Percentiles rank a stretch among this genome's conserved stretches.
Conservation (phyloP, 2,113 vertebrate genomes). For the Microtus ochrogaster region DNA sequence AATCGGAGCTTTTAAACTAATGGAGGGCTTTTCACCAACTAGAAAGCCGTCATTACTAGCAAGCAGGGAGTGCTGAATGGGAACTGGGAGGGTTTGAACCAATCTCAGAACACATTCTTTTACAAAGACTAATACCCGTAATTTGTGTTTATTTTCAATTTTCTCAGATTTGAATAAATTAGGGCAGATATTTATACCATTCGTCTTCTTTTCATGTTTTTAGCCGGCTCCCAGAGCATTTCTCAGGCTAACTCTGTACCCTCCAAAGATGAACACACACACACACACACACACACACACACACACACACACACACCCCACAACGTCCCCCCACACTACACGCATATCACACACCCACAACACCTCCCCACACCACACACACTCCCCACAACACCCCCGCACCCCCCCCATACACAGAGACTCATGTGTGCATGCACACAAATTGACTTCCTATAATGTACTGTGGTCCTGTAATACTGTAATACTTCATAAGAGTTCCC, state of each 20-base stretch:
- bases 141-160: slow-evolving; percentile 76
- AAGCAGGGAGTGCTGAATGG: slow-evolving; percentile 52
- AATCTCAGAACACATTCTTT: slow-evolving; percentile 70
- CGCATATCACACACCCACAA: too few species aligned
- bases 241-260: not conserved
- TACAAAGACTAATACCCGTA: slow-evolving; percentile 66
- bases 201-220: slow-evolving; percentile 40
- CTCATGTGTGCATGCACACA: too few species aligned
- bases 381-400: too few species aligned
- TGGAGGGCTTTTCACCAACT: slow-evolving; percentile 73
- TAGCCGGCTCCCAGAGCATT: not conserved
- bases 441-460: not conserved
- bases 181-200: slow-evolving; percentile 39
- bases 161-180: slow-evolving; percentile 69
- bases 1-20: slow-evolving; percentile 81
- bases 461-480: not conserved
- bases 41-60: slow-evolving; percentile 72
- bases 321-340: too few species aligned
- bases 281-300: too few species aligned
- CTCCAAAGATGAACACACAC: not conserved
- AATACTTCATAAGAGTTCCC: not conserved
- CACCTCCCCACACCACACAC: too few species aligned
- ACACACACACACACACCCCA: too few species aligned
- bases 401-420: too few species aligned
- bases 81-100: slow-evolving; percentile 68